Evolutionary conservation across 2,888 invertebrate genomes (phyloP).

Genomic region (Coleophora flavipennella): DNA sequence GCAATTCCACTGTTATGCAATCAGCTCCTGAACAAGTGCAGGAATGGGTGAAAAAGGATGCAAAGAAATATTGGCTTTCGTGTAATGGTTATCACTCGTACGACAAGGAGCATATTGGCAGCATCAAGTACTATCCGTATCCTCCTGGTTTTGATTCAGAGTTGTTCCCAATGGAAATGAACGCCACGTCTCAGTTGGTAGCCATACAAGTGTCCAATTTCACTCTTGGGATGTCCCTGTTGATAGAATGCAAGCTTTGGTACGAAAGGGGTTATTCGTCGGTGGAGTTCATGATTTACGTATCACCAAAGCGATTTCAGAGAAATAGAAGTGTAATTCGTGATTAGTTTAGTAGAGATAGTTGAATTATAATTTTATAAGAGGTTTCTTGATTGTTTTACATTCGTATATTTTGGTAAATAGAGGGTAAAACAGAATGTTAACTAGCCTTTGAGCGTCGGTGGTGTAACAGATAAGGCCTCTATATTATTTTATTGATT

Average conservation of each 20-base stretch:
- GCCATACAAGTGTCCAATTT: conserved; percentile 51
- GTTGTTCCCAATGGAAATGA: conserved; percentile 33
- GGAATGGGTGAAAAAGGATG: conserved; percentile 32
- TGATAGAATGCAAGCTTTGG: conserved; percentile 51
- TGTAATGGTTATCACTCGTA: conserved; percentile 46
- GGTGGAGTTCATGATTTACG: conserved; percentile 44
- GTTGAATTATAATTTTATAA: no score
- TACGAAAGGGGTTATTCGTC: conserved; percentile 42
- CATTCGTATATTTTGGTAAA: no score
- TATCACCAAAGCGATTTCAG: conserved; percentile 24
- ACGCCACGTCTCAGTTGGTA: conserved; percentile 34
- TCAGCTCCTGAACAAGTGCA: conserved; percentile 34
- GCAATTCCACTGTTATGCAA: conserved; percentile 23
- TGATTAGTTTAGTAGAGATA: background rate
- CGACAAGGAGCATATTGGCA: conserved; percentile 52
- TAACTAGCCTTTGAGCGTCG: no score
- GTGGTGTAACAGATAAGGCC: no score
- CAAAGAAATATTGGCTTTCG: conserved; percentile 43
- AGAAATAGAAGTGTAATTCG: background rate
- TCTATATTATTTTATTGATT: no score
- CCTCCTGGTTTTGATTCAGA: conserved; percentile 52
- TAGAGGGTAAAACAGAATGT: no score
- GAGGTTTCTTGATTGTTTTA: no score
- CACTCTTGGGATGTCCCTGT: conserved; percentile 44
- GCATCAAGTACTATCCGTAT: conserved; percentile 46